Evolutionary conservation across 2,888 invertebrate species (phyloP).

Genomic region (Seladonia tumulorum): DNA sequence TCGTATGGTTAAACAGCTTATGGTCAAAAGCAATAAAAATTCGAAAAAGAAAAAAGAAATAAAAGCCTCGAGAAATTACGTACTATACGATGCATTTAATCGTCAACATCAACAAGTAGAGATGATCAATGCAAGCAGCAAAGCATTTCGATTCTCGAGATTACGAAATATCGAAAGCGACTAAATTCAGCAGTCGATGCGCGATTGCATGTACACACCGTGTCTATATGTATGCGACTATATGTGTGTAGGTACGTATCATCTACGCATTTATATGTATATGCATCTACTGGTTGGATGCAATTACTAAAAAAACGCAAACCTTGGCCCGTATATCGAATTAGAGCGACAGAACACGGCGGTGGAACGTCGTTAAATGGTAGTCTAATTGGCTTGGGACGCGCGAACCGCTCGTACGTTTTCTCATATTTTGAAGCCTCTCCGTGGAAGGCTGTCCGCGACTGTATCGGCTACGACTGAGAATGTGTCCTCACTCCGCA

Average conservation of each 20-base stretch:
- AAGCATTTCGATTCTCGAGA: constrained; percentile 6
- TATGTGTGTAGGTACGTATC: neutral
- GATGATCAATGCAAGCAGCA: neutral
- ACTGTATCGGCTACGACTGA: neutral
- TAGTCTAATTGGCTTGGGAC: constrained; percentile 26
- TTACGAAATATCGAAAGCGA: constrained; percentile 49
- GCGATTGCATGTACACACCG: neutral
- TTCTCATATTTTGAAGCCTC: constrained; percentile 61
- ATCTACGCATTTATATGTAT: neutral
- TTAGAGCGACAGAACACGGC: constrained; percentile 55
- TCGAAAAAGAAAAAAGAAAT: constrained; percentile 9
- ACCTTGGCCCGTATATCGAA: constrained; percentile 69
- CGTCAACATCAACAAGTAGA: neutral
- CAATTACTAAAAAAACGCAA: constrained; percentile 58
- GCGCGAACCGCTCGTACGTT: constrained; percentile 1
- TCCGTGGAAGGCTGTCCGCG: neutral
- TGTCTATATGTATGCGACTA: neutral
- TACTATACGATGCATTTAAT: neutral
- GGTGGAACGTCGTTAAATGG: constrained; percentile 33
- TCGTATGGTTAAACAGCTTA: neutral
- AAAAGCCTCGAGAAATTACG: neutral
- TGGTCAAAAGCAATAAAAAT: neutral
- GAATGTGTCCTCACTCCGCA: constrained; percentile 34
- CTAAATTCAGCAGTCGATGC: constrained; percentile 1
- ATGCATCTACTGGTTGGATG: constrained; percentile 4